Evolutionary conservation across 2,797 vertebrate species (phyloP).

Genomic region (Enteromius unitaeniatus): DNA sequence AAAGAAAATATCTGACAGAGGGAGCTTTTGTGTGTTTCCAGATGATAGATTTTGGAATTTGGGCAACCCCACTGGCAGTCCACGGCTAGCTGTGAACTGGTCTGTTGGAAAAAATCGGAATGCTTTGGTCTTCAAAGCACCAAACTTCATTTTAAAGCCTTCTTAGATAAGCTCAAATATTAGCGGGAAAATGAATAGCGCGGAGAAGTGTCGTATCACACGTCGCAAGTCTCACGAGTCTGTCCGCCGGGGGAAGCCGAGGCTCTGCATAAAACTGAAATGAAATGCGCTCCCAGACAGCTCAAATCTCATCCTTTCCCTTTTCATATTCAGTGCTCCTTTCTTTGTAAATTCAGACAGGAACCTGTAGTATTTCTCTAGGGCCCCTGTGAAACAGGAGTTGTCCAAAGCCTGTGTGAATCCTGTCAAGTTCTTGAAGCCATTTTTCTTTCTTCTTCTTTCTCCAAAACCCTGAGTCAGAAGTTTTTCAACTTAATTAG

Average conservation of each 20-base stretch:
- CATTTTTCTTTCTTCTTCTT: slow-evolving; percentile 19
- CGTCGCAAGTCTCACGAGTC: slow-evolving; percentile 71
- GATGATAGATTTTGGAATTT: slow-evolving; percentile 99
- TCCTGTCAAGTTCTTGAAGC: slow-evolving; percentile 29
- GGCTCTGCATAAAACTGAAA: slow-evolving; percentile 65
- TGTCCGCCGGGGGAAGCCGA: slow-evolving; percentile 60
- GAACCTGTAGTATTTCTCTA: slow-evolving; percentile 61
- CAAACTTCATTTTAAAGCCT: slow-evolving; percentile 98
- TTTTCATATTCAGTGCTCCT: slow-evolving; percentile 64
- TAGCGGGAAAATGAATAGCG: slow-evolving; percentile 86
- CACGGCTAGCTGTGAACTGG: slow-evolving; percentile 98
- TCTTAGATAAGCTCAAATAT: slow-evolving; percentile 97
- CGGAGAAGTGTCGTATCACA: slow-evolving; percentile 81
- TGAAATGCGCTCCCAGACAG: slow-evolving; percentile 74
- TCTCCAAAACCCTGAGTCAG: slow-evolving; percentile 48
- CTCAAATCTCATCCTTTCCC: slow-evolving; percentile 72
- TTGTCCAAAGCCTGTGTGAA: slow-evolving; percentile 52
- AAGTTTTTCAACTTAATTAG: slow-evolving; percentile 46
- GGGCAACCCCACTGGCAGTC: slow-evolving; percentile 97
- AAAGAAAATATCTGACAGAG: slow-evolving; percentile 88
- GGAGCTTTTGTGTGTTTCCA: slow-evolving; percentile 99
- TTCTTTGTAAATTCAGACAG: slow-evolving; percentile 62
- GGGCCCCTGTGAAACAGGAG: slow-evolving; percentile 52
- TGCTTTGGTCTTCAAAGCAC: slow-evolving; percentile 99
- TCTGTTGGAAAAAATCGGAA: slow-evolving; percentile 98